Evolutionary conservation across 1,140 invertebrate genomes (phyloP).

Genomic region (Aphaenogaster rudis): DNA sequence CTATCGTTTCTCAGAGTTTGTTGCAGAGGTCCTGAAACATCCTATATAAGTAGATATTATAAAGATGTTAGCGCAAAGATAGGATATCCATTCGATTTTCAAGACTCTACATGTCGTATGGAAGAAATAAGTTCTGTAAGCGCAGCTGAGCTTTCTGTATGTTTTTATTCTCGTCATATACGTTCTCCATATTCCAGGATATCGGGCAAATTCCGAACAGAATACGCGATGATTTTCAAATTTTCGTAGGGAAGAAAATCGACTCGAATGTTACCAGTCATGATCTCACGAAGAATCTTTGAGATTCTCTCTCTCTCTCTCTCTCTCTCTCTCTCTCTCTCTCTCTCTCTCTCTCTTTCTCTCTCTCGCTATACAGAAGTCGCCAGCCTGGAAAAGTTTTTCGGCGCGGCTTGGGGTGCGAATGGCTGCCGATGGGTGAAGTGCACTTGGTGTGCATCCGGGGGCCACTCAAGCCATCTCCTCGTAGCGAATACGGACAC

Average conservation of each 20-base stretch:
- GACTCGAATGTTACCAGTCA: constrained; percentile 9
- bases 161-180: constrained; percentile 39
- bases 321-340: no score
- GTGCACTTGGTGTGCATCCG: constrained; percentile 33
- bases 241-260: constrained; percentile 25
- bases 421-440: constrained; percentile 14
- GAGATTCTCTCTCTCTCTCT: not conserved
- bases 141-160: not conserved
- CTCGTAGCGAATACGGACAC: constrained; percentile 37
- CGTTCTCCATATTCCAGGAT: not conserved
- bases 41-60: not conserved
- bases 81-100: not conserved
- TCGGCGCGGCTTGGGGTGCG: not conserved
- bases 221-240: constrained; percentile 36
- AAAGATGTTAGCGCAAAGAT: not conserved
- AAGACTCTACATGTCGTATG: not conserved
- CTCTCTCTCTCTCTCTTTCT: not conserved
- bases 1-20: no score
- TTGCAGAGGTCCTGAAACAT: no score
- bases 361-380: not conserved
- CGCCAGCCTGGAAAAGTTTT: constrained; percentile 37
- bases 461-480: constrained; percentile 33
- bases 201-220: not conserved
- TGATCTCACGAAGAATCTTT: constrained; percentile 23
- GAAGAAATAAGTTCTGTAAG: constrained; percentile 2